phyloP scores from a whole-genome alignment of 2,888 invertebrate genomes.

The Pelosia muscerda region DNA sequence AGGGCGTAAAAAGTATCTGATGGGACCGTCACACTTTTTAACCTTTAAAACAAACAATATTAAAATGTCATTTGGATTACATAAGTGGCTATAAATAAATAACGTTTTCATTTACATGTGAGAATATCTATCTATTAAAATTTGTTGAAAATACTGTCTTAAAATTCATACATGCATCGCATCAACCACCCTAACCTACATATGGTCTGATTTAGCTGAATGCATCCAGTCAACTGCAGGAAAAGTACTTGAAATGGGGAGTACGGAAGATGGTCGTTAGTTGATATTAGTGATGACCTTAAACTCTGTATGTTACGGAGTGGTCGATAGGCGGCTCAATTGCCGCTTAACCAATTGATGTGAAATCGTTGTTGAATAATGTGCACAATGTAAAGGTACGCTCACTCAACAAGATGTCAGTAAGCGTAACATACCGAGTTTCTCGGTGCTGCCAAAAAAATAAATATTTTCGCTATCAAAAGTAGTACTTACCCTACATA shows the following conservation, averaged over 20 bases:
- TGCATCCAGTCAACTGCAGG: neutral
- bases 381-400: constrained; percentile 4
- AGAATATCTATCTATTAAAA: too few relatives aligned
- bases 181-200: too few relatives aligned
- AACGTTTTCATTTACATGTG: too few relatives aligned
- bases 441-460: too few relatives aligned
- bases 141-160: too few relatives aligned
- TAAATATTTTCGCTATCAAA: too few relatives aligned
- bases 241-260: neutral
- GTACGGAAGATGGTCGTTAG: neutral
- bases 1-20: too few relatives aligned
- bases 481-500: too few relatives aligned
- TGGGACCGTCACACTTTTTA: too few relatives aligned
- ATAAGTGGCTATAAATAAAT: too few relatives aligned
- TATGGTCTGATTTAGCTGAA: neutral
- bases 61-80: too few relatives aligned
- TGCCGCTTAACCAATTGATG: constrained; percentile 24
- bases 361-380: constrained; percentile 17
- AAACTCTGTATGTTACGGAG: neutral
- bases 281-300: neutral
- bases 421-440: neutral
- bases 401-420: neutral
- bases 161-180: neutral
- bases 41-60: too few relatives aligned
- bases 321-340: constrained; percentile 13